A percentile compares a stretch with the other conserved stretches of the same genome.
Conservation (phyloP, 1,140 invertebrate genomes). For the Cephus cinctus region DNA sequence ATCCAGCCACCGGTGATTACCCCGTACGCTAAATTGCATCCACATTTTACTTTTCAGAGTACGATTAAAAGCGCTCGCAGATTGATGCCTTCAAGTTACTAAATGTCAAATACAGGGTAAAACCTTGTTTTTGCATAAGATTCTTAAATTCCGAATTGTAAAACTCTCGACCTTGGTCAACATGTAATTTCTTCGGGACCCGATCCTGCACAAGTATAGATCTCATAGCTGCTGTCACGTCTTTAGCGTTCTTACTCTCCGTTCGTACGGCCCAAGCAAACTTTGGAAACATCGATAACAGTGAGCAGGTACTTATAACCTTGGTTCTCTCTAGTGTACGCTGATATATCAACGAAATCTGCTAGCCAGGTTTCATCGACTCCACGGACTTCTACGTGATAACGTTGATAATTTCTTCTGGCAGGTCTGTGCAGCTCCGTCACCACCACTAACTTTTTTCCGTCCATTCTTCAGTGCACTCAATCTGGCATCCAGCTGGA, state of each 20-base stretch:
- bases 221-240: slow-evolving; percentile 33
- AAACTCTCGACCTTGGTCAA: slow-evolving; percentile 51
- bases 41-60: slow-evolving; percentile 53
- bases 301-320: slow-evolving; percentile 50
- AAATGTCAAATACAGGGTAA: slow-evolving; percentile 52
- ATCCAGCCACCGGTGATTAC: slow-evolving; percentile 45
- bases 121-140: slow-evolving; percentile 37
- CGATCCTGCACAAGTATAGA: slow-evolving; percentile 30
- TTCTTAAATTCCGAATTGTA: slow-evolving; percentile 37
- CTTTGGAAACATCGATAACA: slow-evolving; percentile 55
- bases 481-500: too few relatives aligned
- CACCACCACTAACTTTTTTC: not conserved
- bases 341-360: too few relatives aligned
- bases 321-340: slow-evolving; percentile 47
- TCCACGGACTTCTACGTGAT: not conserved
- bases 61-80: slow-evolving; percentile 50
- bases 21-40: slow-evolving; percentile 46
- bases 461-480: not conserved
- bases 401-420: slow-evolving; percentile 2
- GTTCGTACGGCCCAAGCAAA: slow-evolving; percentile 50
- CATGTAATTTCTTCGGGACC: slow-evolving; percentile 48
- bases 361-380: slow-evolving; percentile 5
- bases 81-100: slow-evolving; percentile 50
- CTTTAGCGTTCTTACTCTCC: slow-evolving; percentile 49
- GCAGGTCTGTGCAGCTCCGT: slow-evolving; percentile 5